These are phyloP conservation scores for Cephus runcator DNA, from an alignment of 2,888 invertebrate genomes.

Conservation along the genomic window DNA sequence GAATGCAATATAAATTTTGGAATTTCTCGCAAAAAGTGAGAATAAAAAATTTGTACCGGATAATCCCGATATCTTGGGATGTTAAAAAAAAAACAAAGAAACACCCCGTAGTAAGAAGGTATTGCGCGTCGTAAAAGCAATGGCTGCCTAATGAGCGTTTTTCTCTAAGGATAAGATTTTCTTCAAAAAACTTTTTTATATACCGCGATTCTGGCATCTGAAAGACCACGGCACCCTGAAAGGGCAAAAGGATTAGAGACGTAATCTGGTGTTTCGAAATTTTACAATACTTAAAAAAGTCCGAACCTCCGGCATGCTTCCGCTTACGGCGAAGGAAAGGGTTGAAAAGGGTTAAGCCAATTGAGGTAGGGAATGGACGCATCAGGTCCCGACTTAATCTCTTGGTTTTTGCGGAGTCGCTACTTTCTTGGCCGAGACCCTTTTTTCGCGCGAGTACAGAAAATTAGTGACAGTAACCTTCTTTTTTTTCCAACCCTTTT, in stretches of 20 bases:
- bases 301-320: conserved; percentile 5
- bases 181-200: background rate
- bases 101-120: background rate
- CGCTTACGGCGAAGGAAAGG: conserved; percentile 26
- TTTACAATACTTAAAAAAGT: conserved; percentile 29
- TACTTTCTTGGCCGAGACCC: background rate
- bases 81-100: background rate
- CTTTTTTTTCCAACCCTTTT: background rate
- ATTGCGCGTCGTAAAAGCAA: background rate
- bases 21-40: background rate
- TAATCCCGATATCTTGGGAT: background rate
- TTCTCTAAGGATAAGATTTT: background rate
- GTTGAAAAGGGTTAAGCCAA: conserved; percentile 38
- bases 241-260: background rate
- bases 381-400: background rate
- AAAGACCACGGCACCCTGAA: background rate
- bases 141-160: background rate
- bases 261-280: background rate
- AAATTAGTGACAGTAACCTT: conserved; percentile 5
- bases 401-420: conserved; percentile 1
- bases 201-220: background rate
- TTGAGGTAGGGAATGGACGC: conserved; percentile 21
- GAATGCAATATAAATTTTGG: background rate
- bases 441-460: background rate
- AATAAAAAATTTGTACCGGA: background rate